phyloP scores from a whole-genome alignment of 2,888 invertebrate genomes.

The Hydriomena furcata region DNA sequence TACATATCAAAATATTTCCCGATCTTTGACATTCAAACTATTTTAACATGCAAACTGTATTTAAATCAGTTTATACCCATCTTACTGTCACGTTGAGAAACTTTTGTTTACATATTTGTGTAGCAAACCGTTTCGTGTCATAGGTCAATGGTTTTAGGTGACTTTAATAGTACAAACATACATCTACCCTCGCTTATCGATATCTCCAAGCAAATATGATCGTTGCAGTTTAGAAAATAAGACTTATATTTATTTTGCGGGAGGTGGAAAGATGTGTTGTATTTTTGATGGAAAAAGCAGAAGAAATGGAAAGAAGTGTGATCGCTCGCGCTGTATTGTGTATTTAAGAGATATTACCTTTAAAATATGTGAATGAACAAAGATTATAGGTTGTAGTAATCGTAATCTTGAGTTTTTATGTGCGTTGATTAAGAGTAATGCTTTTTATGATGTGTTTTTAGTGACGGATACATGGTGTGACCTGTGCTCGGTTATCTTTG shows the following conservation, averaged over 20 bases:
- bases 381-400: slow-evolving; percentile 26
- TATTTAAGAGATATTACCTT: slow-evolving; percentile 45
- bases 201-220: slow-evolving; percentile 11
- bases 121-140: slow-evolving; percentile 43
- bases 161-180: slow-evolving; percentile 44
- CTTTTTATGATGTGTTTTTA: slow-evolving; percentile 22
- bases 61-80: slow-evolving; percentile 55
- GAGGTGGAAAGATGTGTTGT: slow-evolving; percentile 12
- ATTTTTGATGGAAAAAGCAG: slow-evolving; percentile 44
- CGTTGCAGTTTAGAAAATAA: slow-evolving; percentile 13
- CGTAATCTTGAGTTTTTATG: slow-evolving; percentile 32
- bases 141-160: slow-evolving; percentile 54
- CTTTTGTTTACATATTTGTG: slow-evolving; percentile 55
- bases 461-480: slow-evolving; percentile 16
- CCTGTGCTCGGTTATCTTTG: slow-evolving; percentile 8
- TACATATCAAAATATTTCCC: slow-evolving; percentile 30
- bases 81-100: slow-evolving; percentile 52
- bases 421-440: slow-evolving; percentile 25
- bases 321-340: slow-evolving; percentile 45
- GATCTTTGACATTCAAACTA: slow-evolving; percentile 46
- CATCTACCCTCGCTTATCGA: background rate
- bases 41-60: slow-evolving; percentile 51
- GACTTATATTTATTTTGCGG: background rate
- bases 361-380: slow-evolving; percentile 33
- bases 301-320: slow-evolving; percentile 44